phyloP scores from a whole-genome alignment of 2,888 invertebrate species.

The Cosmia pyralina region DNA sequence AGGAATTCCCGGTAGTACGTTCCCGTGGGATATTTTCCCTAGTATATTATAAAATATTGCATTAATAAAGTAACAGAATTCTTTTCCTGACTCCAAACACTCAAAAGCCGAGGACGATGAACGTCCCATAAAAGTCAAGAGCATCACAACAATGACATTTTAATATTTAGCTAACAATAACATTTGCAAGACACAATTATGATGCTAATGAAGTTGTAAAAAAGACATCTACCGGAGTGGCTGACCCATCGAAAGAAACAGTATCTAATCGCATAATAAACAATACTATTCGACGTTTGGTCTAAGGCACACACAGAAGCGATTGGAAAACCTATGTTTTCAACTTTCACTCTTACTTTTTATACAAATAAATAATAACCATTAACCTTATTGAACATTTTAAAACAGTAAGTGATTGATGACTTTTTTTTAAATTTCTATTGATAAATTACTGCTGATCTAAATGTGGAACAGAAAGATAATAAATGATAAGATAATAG shows the following conservation, averaged over 20 bases:
- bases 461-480: background rate
- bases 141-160: background rate
- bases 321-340: background rate
- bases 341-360: background rate
- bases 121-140: constrained; percentile 27
- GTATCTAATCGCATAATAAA: constrained; percentile 60
- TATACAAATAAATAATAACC: background rate
- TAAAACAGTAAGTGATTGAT: background rate
- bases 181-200: constrained; percentile 24
- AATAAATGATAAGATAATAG: background rate
- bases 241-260: constrained; percentile 58
- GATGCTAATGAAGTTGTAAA: constrained; percentile 50
- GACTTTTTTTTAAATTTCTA: background rate
- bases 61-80: background rate
- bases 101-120: constrained; percentile 1
- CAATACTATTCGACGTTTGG: constrained; percentile 52
- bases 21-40: no score
- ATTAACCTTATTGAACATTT: background rate
- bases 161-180: constrained; percentile 27
- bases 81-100: constrained; percentile 8
- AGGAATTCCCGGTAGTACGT: no score
- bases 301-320: constrained; percentile 25
- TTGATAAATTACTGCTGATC: background rate
- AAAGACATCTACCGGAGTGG: constrained; percentile 34
- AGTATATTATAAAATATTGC: background rate